Conservation (phyloP, 2,797 vertebrate genomes). For the Urocyon cinereoargenteus region DNA sequence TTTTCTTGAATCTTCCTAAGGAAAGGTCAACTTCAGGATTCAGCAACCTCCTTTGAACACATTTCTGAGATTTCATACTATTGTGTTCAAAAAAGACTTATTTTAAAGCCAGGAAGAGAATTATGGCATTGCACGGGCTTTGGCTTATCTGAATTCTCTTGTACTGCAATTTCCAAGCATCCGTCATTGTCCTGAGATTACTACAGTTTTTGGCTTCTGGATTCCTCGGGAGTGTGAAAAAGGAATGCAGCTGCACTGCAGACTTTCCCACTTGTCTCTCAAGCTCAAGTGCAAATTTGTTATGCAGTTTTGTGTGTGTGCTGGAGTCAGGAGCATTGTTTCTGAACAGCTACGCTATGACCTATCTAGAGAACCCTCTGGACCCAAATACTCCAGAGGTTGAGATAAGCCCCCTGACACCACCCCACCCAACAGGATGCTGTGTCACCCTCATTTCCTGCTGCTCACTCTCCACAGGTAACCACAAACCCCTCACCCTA, state of each 20-base stretch:
- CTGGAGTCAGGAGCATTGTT: not conserved
- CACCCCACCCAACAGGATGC: rapidly evolving
- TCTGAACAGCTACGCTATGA: not conserved
- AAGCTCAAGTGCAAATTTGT: not conserved
- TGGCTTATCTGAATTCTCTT: not conserved
- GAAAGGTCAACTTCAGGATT: conserved; percentile 16
- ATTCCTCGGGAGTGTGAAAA: conserved; percentile 46
- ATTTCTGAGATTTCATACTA: not conserved
- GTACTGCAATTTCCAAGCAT: not conserved
- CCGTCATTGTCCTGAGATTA: not conserved
- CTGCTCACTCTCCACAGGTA: not conserved
- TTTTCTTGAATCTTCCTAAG: conserved; percentile 45
- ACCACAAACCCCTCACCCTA: not conserved
- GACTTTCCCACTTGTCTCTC: not conserved
- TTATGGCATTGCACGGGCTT: not conserved
- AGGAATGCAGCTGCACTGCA: not conserved
- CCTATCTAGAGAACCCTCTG: not conserved
- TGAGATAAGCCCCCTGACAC: not conserved
- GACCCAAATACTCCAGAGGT: too few species aligned
- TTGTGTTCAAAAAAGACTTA: not conserved
- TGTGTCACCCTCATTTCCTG: not conserved
- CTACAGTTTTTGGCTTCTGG: not conserved
- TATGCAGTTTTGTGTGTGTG: not conserved
- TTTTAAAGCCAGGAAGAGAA: conserved; percentile 39
- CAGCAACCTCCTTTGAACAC: not conserved